Evolutionary conservation across 2,888 invertebrate species (phyloP).

Genomic region (Papilio elwesi): DNA sequence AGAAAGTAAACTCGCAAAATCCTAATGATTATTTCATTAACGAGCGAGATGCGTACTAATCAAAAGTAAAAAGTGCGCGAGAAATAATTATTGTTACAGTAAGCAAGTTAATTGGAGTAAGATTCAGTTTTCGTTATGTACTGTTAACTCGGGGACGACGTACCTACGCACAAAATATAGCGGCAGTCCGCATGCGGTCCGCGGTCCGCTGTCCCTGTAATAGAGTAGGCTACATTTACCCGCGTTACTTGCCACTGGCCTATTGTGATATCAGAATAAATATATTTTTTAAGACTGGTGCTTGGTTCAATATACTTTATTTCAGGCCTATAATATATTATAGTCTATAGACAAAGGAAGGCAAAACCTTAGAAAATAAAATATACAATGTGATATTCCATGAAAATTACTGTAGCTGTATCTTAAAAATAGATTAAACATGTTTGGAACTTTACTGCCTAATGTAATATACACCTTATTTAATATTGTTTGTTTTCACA

Average conservation of each 20-base stretch:
- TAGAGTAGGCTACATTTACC: background rate
- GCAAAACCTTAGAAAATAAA: no score
- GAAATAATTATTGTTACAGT: no score
- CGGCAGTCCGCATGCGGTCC: no score
- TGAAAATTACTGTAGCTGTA: background rate
- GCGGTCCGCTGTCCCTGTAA: no score
- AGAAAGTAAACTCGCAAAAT: no score
- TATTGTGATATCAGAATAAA: conserved; percentile 10
- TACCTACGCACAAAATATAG: no score
- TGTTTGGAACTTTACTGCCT: background rate
- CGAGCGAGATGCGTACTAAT: no score
- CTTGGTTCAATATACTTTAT: conserved; percentile 22
- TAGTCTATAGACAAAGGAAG: background rate
- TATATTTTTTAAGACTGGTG: conserved; percentile 31
- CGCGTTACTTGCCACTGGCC: conserved; percentile 31
- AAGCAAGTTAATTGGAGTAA: no score
- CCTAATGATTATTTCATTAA: no score
- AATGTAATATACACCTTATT: background rate
- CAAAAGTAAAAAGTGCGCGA: no score
- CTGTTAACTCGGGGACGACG: no score
- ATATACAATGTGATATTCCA: background rate
- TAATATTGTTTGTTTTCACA: background rate
- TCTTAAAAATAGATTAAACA: background rate
- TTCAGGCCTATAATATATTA: background rate
- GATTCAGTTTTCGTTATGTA: no score